These are phyloP conservation scores for Patiria miniata DNA, from an alignment of 35 echinoderm and acorn worm species.

Conservation along the genomic window DNA sequence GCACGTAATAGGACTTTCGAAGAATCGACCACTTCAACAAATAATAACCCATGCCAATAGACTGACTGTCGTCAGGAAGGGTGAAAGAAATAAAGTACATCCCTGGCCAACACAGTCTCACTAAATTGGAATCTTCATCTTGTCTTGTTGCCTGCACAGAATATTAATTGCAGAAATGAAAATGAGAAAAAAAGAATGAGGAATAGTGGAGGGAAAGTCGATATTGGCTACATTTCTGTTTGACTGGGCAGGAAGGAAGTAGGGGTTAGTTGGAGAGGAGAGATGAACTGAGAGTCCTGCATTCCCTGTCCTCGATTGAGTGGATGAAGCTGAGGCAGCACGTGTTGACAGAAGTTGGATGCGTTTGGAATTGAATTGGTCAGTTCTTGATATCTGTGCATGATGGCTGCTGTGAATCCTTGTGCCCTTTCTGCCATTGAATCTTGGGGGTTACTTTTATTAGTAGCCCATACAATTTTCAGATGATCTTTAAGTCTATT, in stretches of 20 bases:
- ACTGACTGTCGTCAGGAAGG: background rate
- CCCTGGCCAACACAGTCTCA: background rate
- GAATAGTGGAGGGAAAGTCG: background rate
- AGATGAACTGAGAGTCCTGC: no score
- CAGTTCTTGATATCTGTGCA: no score
- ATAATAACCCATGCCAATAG: background rate
- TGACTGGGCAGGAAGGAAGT: slow-evolving; percentile 5
- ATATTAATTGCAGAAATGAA: slow-evolving; percentile 3
- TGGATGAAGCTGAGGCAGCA: background rate
- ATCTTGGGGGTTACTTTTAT: no score
- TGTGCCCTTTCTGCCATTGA: no score
- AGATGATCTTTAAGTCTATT: no score
- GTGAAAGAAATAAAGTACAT: background rate
- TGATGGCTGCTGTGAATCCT: no score
- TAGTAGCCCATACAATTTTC: no score
- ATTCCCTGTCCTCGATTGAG: background rate
- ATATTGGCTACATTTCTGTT: slow-evolving; percentile 7
- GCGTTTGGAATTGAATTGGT: no score
- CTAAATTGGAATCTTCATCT: slow-evolving; percentile 22
- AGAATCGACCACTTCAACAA: slow-evolving; percentile 11
- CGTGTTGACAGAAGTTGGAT: slow-evolving; percentile 14
- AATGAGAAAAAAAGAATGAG: background rate
- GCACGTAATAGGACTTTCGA: slow-evolving; percentile 11
- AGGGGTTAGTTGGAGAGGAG: no score
- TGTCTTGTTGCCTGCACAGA: background rate